Percentiles rank a stretch among this genome's conserved stretches.
phyloP scores from a whole-genome alignment of 2,888 invertebrate genomes.

The Eristalis arbustorum region DNA sequence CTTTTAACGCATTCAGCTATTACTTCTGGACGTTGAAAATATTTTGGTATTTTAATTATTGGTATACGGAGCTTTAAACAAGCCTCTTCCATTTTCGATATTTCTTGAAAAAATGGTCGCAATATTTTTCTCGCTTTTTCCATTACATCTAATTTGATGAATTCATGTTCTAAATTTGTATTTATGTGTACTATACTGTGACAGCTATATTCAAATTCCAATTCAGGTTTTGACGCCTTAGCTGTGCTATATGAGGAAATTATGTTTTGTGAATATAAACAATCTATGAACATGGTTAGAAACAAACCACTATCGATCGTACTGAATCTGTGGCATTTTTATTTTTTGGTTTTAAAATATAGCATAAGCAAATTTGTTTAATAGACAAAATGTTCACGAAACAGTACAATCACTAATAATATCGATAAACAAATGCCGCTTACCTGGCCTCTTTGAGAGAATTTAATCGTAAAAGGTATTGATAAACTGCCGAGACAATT shows the following conservation, averaged over 20 bases:
- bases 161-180: background rate
- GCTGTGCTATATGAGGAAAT: background rate
- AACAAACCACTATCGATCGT: no score
- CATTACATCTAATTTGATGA: background rate
- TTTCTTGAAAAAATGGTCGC: constrained; percentile 14
- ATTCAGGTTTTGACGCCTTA: background rate
- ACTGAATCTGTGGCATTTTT: no score
- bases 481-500: background rate
- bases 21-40: constrained; percentile 8
- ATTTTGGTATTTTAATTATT: constrained; percentile 34
- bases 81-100: constrained; percentile 18
- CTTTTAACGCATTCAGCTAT: constrained; percentile 9
- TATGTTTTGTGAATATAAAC: background rate
- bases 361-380: no score
- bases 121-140: background rate
- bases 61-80: constrained; percentile 32
- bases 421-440: background rate
- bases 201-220: background rate
- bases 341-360: no score
- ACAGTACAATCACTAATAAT: no score
- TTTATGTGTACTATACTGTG: background rate
- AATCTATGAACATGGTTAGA: no score
- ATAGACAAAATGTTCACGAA: no score
- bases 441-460: background rate
- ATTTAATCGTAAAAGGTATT: background rate